Conservation (phyloP, 2,797 vertebrate genomes). For the Acanthiza pusilla region DNA sequence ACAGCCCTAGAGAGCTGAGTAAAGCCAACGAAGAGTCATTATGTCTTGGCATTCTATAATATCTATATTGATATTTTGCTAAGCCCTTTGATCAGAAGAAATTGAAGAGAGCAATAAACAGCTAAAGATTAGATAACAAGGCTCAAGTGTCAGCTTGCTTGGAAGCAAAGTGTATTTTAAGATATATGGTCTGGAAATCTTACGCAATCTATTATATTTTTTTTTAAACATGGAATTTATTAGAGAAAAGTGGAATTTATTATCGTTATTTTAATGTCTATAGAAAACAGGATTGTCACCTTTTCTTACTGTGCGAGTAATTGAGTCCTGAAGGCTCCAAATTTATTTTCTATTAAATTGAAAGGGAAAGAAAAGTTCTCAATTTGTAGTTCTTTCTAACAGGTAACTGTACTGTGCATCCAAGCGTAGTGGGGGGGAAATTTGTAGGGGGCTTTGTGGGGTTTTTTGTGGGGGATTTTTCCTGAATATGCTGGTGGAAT, state of each 20-base stretch:
- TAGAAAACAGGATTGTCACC: background rate
- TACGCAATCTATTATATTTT: background rate
- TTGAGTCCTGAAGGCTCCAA: background rate
- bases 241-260: background rate
- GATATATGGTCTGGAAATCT: background rate
- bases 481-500: background rate
- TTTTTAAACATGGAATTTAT: background rate
- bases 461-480: accelerated
- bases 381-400: background rate
- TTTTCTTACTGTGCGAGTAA: background rate
- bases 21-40: background rate
- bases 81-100: background rate
- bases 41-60: background rate
- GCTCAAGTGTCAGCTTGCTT: background rate
- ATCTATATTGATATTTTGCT: background rate
- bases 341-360: background rate
- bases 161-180: background rate
- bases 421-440: accelerated
- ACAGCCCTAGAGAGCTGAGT: background rate
- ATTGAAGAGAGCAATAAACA: background rate
- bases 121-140: background rate
- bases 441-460: background rate
- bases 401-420: background rate
- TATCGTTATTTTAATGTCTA: background rate
- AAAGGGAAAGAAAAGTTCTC: background rate